A percentile compares a stretch with the other conserved stretches of the same genome.
These are phyloP conservation scores for Atherinosoma microstoma DNA, from an alignment of 2,797 vertebrate genomes.

Conservation along the genomic window DNA sequence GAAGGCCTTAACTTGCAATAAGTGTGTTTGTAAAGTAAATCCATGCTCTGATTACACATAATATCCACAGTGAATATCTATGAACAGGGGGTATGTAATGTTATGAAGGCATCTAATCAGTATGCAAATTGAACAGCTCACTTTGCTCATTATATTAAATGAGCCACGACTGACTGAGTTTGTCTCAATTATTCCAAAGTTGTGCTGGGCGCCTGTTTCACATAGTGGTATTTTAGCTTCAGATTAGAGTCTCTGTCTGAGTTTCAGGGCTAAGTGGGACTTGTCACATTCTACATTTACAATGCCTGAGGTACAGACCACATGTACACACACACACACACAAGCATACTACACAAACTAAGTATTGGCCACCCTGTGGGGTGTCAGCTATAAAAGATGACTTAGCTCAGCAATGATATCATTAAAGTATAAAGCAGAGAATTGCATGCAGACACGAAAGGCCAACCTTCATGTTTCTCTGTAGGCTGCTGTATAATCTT, in stretches of 20 bases:
- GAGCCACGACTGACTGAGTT: conserved; percentile 79
- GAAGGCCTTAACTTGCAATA: conserved; percentile 74
- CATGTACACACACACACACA: conserved; percentile 24
- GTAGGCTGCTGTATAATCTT: conserved; percentile 71
- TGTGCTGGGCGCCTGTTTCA: conserved; percentile 52
- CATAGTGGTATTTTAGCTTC: conserved; percentile 60
- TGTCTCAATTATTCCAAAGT: conserved; percentile 80
- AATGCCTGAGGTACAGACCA: conserved; percentile 41
- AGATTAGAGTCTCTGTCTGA: conserved; percentile 42
- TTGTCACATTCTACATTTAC: conserved; percentile 46
- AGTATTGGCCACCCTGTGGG: conserved; percentile 65
- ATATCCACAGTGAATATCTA: conserved; percentile 71
- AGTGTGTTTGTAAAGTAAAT: conserved; percentile 85
- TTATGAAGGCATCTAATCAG: conserved; percentile 75
- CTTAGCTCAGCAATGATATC: conserved; percentile 66
- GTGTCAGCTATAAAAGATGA: conserved; percentile 71
- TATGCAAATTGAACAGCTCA: conserved; percentile 80
- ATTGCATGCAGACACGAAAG: conserved; percentile 73
- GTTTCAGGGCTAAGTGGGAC: conserved; percentile 53
- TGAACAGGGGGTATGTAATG: conserved; percentile 60
- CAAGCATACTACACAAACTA: conserved; percentile 27
- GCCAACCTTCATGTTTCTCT: conserved; percentile 69
- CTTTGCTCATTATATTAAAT: conserved; percentile 81
- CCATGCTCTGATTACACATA: conserved; percentile 81
- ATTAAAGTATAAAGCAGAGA: conserved; percentile 74